These are phyloP conservation scores for Machimus rusticus DNA, from an alignment of 2,888 invertebrate species.

Conservation along the genomic window DNA sequence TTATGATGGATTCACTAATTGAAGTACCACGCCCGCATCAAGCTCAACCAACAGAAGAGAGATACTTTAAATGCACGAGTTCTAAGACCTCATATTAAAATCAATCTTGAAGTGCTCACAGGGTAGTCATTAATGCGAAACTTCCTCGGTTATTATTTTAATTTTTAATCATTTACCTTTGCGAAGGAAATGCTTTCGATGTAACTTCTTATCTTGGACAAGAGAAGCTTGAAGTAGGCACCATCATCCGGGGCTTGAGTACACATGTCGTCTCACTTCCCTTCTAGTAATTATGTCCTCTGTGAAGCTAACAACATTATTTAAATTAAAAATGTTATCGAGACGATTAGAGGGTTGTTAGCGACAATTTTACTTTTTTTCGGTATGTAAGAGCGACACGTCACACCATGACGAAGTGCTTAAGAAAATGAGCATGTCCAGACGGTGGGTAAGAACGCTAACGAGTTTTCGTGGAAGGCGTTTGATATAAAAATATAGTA, in stretches of 20 bases:
- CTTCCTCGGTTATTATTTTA: neutral
- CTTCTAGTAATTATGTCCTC: neutral
- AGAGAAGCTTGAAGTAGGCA: neutral
- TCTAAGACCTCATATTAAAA: neutral
- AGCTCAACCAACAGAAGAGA: neutral
- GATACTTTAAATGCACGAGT: neutral
- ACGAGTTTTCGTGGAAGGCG: neutral
- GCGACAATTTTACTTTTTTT: neutral
- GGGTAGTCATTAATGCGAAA: neutral
- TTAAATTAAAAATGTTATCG: constrained; percentile 23
- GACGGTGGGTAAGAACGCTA: neutral
- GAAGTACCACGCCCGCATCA: neutral
- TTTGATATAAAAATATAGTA: constrained; percentile 24
- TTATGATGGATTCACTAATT: neutral
- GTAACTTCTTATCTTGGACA: neutral
- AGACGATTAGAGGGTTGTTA: constrained; percentile 8
- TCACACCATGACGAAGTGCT: neutral
- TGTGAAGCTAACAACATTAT: neutral
- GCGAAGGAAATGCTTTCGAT: neutral
- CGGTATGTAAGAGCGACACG: neutral
- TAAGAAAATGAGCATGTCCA: neutral
- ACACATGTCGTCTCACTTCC: neutral
- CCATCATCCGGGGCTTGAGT: neutral
- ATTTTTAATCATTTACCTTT: neutral
- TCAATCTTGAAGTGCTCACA: neutral